These are phyloP conservation scores for Dicycla oo DNA, from an alignment of 2,888 invertebrate species.

Conservation along the genomic window DNA sequence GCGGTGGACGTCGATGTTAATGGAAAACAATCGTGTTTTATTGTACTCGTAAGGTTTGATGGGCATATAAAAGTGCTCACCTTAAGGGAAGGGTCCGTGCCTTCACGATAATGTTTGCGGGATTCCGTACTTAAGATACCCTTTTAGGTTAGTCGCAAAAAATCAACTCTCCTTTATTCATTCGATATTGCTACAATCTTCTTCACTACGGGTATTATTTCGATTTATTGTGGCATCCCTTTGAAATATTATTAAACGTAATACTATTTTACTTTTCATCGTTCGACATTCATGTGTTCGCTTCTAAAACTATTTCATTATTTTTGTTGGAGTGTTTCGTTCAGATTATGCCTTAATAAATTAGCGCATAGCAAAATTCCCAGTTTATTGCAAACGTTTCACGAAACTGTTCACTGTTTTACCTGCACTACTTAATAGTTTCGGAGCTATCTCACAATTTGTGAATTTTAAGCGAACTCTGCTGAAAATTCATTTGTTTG, in stretches of 20 bases:
- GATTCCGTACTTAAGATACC: constrained; percentile 85
- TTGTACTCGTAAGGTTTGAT: constrained; percentile 88
- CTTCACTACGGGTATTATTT: constrained; percentile 58
- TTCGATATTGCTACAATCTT: constrained; percentile 70
- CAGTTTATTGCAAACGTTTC: constrained; percentile 29
- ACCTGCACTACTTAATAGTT: constrained; percentile 54
- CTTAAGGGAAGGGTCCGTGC: constrained; percentile 85
- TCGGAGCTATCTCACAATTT: constrained; percentile 60
- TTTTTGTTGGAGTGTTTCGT: background rate
- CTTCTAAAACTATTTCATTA: background rate
- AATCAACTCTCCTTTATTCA: constrained; percentile 80
- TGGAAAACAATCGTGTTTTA: constrained; percentile 90
- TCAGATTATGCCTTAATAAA: constrained; percentile 25
- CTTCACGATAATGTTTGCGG: constrained; percentile 85
- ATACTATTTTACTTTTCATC: constrained; percentile 21
- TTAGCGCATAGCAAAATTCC: constrained; percentile 21
- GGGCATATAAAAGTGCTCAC: constrained; percentile 88
- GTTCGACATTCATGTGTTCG: background rate
- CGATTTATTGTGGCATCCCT: constrained; percentile 59
- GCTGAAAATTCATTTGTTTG: constrained; percentile 70
- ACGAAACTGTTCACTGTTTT: constrained; percentile 38
- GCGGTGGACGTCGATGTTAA: constrained; percentile 81
- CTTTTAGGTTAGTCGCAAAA: constrained; percentile 84
- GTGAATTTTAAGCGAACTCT: constrained; percentile 68
- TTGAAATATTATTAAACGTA: constrained; percentile 38